phyloP scores from a whole-genome alignment of 2,888 invertebrate genomes.

The Cheilosia soror region DNA sequence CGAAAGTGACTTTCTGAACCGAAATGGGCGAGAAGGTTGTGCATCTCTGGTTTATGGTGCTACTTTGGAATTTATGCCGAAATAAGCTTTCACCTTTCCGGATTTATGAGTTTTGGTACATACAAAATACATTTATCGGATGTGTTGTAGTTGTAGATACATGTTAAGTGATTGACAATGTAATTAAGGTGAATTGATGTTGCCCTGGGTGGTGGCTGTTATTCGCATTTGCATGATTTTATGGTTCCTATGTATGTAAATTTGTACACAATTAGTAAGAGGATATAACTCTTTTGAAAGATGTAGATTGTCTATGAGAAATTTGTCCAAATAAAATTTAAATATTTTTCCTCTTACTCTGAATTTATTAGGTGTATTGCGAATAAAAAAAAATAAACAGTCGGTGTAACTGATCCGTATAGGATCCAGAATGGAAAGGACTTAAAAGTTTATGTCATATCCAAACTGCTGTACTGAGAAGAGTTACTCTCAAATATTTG shows the following conservation, averaged over 20 bases:
- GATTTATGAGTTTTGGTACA: constrained; percentile 55
- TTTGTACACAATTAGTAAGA: too few relatives aligned
- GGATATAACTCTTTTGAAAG: too few relatives aligned
- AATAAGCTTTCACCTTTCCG: constrained; percentile 73
- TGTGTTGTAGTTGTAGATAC: background rate
- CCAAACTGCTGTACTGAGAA: too few relatives aligned
- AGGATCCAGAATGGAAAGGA: too few relatives aligned
- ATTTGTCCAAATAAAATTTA: too few relatives aligned
- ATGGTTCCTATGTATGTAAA: background rate
- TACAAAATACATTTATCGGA: background rate
- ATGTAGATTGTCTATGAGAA: too few relatives aligned
- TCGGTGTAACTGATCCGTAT: too few relatives aligned
- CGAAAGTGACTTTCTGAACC: constrained; percentile 68
- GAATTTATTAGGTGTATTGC: too few relatives aligned
- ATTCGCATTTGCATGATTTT: background rate
- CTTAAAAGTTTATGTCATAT: too few relatives aligned
- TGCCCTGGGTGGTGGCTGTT: background rate
- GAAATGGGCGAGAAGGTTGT: constrained; percentile 27
- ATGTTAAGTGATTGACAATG: constrained; percentile 64
- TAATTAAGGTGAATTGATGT: constrained; percentile 64
- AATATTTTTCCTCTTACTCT: too few relatives aligned
- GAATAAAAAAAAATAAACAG: too few relatives aligned
- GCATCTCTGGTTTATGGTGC: constrained; percentile 65
- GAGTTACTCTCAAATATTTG: too few relatives aligned
- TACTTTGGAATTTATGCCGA: constrained; percentile 62